Percentiles rank a stretch among this genome's conserved stretches.
phyloP scores from a whole-genome alignment of 2,888 invertebrate species.

The Stegophylla sp. region DNA sequence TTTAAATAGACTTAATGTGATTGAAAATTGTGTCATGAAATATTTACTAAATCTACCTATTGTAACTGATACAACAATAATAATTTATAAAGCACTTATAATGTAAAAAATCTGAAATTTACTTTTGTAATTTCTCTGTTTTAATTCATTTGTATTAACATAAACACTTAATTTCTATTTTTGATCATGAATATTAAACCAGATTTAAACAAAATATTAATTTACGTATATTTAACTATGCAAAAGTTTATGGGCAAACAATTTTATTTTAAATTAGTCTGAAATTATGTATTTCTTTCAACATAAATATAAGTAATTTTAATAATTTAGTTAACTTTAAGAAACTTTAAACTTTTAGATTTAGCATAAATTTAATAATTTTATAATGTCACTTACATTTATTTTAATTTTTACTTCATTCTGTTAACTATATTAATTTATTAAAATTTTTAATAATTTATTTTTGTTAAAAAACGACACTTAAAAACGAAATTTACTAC shows the following conservation, averaged over 20 bases:
- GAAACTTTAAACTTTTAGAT: not conserved
- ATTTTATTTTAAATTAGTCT: not conserved
- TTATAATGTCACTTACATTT: too few species aligned
- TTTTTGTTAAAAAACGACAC: too few species aligned
- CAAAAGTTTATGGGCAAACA: not conserved
- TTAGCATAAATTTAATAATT: not conserved
- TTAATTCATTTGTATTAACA: not conserved
- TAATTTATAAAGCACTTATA: not conserved
- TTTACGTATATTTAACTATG: not conserved
- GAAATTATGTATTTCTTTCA: not conserved
- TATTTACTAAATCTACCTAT: not conserved
- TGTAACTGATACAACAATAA: not conserved
- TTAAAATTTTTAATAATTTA: too few species aligned
- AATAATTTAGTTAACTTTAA: not conserved
- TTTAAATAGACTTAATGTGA: not conserved
- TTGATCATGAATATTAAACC: not conserved
- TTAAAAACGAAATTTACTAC: too few species aligned
- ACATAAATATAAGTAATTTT: not conserved
- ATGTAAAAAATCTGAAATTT: not conserved
- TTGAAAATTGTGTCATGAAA: not conserved
- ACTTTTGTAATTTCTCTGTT: not conserved
- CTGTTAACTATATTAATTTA: too few species aligned
- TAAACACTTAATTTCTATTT: not conserved
- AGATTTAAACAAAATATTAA: conserved; percentile 3
- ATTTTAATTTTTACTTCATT: too few species aligned